Base-by-base conservation (phyloP, 2,797 vertebrate species). In the Poecilia velifera region DNA sequence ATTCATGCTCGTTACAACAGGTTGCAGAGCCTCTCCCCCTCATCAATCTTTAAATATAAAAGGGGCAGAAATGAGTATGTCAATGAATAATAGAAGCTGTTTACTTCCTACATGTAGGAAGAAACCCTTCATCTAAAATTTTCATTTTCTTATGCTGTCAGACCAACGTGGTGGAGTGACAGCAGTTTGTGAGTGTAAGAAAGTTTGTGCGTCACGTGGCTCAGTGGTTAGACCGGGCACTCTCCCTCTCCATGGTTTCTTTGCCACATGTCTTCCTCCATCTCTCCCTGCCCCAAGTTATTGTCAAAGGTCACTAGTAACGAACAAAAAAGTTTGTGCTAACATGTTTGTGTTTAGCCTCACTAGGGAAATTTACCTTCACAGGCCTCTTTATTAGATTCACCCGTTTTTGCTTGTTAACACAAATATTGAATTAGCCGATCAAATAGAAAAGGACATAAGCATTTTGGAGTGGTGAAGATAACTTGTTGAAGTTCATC, bases 51-150 rank as follows among this genome's bases (percentile, higher is more conserved):
- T 90, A 73, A 81, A 81, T 64, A 75, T 45, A 49, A 92, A 88
- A 89, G 79, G 72, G 77, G 72, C 72, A 80, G 73, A 74, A 64
- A 74, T 3, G 78, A 81, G 82, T 88, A 81, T 86, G 77, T 46
- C 83, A 82, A 90, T 93, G 90, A 93, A 95, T 95, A 92, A 92
- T 94, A 84, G 89, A 93, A 85, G 76, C 76, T 80, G 85, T 90
- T 94, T 92, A 87, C 81, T 36, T 66, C 82, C 79, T 85, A 86
- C 83, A 88, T 86, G 93, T 84, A 39, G 87, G 77, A 80, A 87
- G 53, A 79, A 66, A 76, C 31, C 62, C 78, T 25, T 75, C 74
- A 64, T 70, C 74, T 93, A 87, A 90, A 86, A 89, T 82, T 88
- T 82, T 83, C 64, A 86, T 91, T 91, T 94, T 88, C 84, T 86